These are phyloP conservation scores for Microplitis deprimator DNA, from an alignment of 2,888 invertebrate species.

Conservation along the genomic window DNA sequence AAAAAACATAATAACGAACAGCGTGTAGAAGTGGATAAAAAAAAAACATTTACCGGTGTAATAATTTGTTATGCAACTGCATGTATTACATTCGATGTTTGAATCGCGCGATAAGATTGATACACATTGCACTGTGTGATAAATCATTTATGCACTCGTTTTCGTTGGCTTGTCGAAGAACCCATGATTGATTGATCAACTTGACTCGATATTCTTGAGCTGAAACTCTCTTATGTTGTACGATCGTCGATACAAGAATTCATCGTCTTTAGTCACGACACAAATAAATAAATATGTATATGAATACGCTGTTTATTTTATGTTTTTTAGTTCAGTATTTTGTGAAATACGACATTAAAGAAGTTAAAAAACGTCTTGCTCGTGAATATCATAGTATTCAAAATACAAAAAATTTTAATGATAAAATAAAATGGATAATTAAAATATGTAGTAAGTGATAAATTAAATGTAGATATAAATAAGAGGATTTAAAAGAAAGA, in stretches of 20 bases:
- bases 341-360: no score
- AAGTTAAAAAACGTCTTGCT: no score
- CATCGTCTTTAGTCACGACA: background rate
- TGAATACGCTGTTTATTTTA: no score
- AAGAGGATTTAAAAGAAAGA: background rate
- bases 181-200: constrained; percentile 29
- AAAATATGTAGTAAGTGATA: background rate
- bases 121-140: constrained; percentile 21
- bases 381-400: no score
- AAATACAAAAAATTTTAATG: background rate
- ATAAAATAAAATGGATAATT: background rate
- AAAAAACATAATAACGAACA: background rate
- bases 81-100: background rate
- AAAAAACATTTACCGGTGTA: constrained; percentile 14
- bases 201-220: background rate
- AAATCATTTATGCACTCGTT: constrained; percentile 39
- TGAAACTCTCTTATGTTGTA: background rate
- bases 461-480: background rate
- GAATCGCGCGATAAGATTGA: constrained; percentile 36
- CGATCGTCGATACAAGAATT: background rate
- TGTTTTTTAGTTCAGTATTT: no score
- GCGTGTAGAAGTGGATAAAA: background rate
- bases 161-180: constrained; percentile 8
- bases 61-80: constrained; percentile 33
- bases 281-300: no score